Base-by-base conservation (phyloP, 2,113 vertebrate genomes). In the Myrmophylax atrothorax region DNA sequence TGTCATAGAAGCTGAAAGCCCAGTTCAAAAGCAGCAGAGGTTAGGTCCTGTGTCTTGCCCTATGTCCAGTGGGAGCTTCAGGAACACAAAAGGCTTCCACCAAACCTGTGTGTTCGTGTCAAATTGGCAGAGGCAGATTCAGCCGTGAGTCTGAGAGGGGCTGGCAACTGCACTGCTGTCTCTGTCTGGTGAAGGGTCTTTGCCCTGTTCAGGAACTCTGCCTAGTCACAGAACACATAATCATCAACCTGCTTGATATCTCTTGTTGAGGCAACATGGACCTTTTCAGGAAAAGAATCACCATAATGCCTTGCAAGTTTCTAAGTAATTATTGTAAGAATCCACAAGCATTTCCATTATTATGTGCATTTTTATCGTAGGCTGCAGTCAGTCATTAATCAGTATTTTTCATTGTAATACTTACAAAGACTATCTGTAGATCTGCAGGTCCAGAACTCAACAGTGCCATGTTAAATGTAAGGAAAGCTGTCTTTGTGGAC, bases 341-440 rank as follows among this genome's bases (percentile, higher is more conserved):
- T 20, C 18, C 12, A 16, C 25, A 3, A 23, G 42, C 1, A 12
- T 63, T 94, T 81, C 28, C 8, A 29, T 56, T 63, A 20, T 26
- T 56, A 33, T 3, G 62, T 58, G 4, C 1, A 2, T 20, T n/a
- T 80, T 67, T 58, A n/a, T 10, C 0, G 0, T 56, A 17, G 52
- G 10, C 20, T 67, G 5, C 40, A n/a, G 15, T 38, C 59, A 2
- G 8, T n/a, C 9, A 55, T 55, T 47, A 74, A 53, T 4, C 14
- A 59, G 8, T 74, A 38, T 64, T 64, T 69, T 74, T 59, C 47
- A 12, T 29, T 13, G 7, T 63, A 53, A 46, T 47, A 42, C 76
- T 93, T 87, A 9, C 1, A 1, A 35, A 4, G 3, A 3, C 7
- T 67, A 1, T 63, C 19, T 55, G 46, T 23, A 14, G 4, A 11